Evolutionary conservation across 2,888 invertebrate species (phyloP).

Genomic region (Sympetrum striolatum): DNA sequence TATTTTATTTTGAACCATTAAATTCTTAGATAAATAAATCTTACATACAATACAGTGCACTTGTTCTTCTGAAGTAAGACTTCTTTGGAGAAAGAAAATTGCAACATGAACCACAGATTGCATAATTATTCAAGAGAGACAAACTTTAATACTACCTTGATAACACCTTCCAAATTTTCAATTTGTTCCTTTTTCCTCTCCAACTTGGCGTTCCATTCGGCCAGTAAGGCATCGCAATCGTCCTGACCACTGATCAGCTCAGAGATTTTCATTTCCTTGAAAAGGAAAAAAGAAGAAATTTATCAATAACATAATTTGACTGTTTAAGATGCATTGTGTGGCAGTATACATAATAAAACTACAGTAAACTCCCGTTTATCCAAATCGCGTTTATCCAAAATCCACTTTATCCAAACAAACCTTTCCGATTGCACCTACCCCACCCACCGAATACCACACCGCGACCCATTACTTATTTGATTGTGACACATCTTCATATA

Average conservation of each 20-base stretch:
- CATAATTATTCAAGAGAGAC: background rate
- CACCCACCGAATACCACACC: too few relatives aligned
- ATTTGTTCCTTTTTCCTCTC: background rate
- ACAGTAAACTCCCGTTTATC: too few relatives aligned
- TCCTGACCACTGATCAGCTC: background rate
- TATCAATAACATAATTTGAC: background rate
- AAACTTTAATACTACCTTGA: background rate
- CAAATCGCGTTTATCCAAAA: too few relatives aligned
- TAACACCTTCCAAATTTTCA: background rate
- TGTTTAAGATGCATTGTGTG: background rate
- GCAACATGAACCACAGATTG: background rate
- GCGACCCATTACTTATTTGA: too few relatives aligned
- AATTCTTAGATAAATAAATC: background rate
- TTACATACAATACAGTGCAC: background rate
- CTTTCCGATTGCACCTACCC: too few relatives aligned
- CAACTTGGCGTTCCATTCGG: background rate
- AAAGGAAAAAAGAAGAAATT: background rate
- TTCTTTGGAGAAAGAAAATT: background rate
- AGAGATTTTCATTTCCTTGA: conserved; percentile 11
- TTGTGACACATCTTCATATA: too few relatives aligned
- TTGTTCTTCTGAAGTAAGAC: background rate
- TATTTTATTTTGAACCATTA: too few relatives aligned
- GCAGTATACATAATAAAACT: background rate
- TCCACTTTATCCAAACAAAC: too few relatives aligned
- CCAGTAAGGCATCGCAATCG: background rate